phyloP scores from a whole-genome alignment of 2,113 vertebrate genomes.

The Calonectris borealis region DNA sequence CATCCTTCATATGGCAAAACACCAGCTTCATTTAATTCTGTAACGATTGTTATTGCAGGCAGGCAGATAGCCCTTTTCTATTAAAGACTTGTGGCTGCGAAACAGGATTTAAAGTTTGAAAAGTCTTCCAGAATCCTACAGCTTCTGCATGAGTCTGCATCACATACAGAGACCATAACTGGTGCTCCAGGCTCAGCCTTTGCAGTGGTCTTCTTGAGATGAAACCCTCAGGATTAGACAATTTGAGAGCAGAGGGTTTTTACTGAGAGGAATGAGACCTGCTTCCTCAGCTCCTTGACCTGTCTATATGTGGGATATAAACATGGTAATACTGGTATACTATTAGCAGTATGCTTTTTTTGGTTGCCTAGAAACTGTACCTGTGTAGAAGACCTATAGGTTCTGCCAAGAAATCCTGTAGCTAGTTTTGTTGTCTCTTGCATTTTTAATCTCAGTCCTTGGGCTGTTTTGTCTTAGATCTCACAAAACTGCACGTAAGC shows the following conservation, averaged over 20 bases:
- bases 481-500: neutral
- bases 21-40: neutral
- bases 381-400: neutral
- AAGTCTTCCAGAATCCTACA: neutral
- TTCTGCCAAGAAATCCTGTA: neutral
- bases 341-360: neutral
- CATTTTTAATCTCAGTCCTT: neutral
- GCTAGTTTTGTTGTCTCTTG: neutral
- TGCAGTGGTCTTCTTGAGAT: neutral
- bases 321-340: neutral
- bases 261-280: neutral
- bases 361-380: neutral
- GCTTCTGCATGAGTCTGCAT: neutral
- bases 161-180: neutral
- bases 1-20: neutral
- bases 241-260: neutral
- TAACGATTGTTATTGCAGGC: neutral
- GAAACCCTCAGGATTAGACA: neutral
- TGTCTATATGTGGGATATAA: rapidly evolving
- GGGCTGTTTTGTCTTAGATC: neutral
- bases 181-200: neutral
- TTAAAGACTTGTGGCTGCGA: neutral
- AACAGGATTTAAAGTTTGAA: neutral
- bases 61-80: neutral
- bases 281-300: neutral